These are phyloP conservation scores for Perodicticus potto DNA, from an alignment of 2,797 vertebrate species.

Conservation along the genomic window DNA sequence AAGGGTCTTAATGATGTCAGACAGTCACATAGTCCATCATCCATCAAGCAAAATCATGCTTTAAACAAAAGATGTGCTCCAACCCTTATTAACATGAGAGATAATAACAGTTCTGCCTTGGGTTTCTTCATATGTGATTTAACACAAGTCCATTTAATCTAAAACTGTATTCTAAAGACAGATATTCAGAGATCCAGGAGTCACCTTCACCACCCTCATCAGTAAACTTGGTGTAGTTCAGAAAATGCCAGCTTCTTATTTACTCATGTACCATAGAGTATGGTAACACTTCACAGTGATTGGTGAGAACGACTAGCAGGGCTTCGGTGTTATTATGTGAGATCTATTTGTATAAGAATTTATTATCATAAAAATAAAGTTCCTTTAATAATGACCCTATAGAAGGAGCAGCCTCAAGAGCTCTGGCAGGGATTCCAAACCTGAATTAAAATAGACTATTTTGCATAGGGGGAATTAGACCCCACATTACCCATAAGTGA, in stretches of 20 bases:
- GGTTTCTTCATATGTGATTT: slow-evolving; percentile 82
- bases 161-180: slow-evolving; percentile 76
- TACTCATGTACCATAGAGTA: slow-evolving; percentile 56
- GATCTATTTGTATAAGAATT: slow-evolving; percentile 63
- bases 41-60: slow-evolving; percentile 60
- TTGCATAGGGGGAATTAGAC: slow-evolving; percentile 69
- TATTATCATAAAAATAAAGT: slow-evolving; percentile 68
- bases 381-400: slow-evolving; percentile 65
- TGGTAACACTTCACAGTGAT: slow-evolving; percentile 70
- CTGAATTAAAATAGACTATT: slow-evolving; percentile 71
- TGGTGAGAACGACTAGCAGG: slow-evolving; percentile 39
- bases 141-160: slow-evolving; percentile 77
- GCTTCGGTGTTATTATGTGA: slow-evolving; percentile 45
- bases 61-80: slow-evolving; percentile 68
- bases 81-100: slow-evolving; percentile 76
- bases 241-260: slow-evolving; percentile 73
- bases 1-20: slow-evolving; percentile 62
- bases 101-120: slow-evolving; percentile 77
- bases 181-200: slow-evolving; percentile 75
- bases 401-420: slow-evolving; percentile 55
- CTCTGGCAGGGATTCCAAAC: slow-evolving; percentile 57
- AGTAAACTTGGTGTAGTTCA: slow-evolving; percentile 39
- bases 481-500: slow-evolving; percentile 59
- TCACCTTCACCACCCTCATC: not conserved
- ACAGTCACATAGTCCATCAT: not conserved